These are phyloP conservation scores for Crematogaster levior DNA, from an alignment of 2,888 invertebrate species.

Conservation along the genomic window DNA sequence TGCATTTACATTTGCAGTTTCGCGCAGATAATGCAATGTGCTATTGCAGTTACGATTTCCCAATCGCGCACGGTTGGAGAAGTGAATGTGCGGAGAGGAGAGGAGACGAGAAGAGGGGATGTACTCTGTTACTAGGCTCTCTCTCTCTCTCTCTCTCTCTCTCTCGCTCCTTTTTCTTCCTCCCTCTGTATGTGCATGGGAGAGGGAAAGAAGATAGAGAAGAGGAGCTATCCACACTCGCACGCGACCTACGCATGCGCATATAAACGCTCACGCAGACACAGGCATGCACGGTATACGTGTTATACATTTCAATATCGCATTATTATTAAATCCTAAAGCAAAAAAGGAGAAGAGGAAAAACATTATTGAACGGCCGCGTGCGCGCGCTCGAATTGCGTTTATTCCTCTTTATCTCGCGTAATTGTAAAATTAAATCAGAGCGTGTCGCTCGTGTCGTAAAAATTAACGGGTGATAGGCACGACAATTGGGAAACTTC, in stretches of 20 bases:
- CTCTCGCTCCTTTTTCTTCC: neutral
- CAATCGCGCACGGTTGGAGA: slow-evolving; percentile 59
- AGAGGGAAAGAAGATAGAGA: neutral
- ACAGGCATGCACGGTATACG: slow-evolving; percentile 26
- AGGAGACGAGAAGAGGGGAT: neutral
- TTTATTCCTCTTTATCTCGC: slow-evolving; percentile 23
- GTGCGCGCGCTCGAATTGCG: neutral
- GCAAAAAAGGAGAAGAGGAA: neutral
- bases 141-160: neutral
- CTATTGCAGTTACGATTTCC: slow-evolving; percentile 63
- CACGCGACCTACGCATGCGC: slow-evolving; percentile 44
- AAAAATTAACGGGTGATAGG: slow-evolving; percentile 36
- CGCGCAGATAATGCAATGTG: slow-evolving; percentile 64
- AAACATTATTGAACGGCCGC: slow-evolving; percentile 31
- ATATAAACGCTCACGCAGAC: slow-evolving; percentile 20
- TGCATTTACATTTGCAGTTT: slow-evolving; percentile 59
- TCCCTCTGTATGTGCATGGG: neutral
- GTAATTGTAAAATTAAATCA: slow-evolving; percentile 46
- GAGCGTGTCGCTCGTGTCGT: slow-evolving; percentile 16
- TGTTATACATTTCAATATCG: slow-evolving; percentile 65
- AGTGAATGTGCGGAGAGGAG: slow-evolving; percentile 36
- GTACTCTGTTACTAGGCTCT: neutral
- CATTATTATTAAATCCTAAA: slow-evolving; percentile 68
- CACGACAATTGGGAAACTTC: slow-evolving; percentile 19
- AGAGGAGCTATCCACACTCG: slow-evolving; percentile 18